Conservation (phyloP, 2,113 vertebrate genomes). For the Eretmochelys imbricata region DNA sequence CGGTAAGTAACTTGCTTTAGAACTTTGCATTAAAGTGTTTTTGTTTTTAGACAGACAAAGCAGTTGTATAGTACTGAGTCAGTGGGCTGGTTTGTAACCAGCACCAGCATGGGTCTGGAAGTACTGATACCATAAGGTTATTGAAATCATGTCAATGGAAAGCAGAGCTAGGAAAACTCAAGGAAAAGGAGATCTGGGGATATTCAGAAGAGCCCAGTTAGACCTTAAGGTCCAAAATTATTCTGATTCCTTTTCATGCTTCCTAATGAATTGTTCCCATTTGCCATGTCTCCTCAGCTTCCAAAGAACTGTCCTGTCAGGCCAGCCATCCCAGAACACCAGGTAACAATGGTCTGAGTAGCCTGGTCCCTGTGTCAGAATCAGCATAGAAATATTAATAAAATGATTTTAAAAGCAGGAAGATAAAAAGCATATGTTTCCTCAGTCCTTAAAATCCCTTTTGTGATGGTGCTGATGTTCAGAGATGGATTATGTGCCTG, state of each 20-base stretch:
- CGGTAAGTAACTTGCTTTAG: constrained; percentile 13
- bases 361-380: not conserved
- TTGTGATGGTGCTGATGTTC: not conserved
- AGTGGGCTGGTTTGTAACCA: not conserved
- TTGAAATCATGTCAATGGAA: fast-evolving
- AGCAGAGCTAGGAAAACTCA: not conserved
- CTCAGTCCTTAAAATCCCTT: not conserved
- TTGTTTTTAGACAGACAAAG: not conserved
- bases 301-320: too few species aligned
- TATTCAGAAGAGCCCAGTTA: not conserved
- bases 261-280: not conserved
- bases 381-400: not conserved
- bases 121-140: not conserved
- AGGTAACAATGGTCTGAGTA: not conserved
- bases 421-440: not conserved
- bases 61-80: not conserved
- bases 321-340: not conserved
- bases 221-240: fast-evolving
- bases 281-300: not conserved
- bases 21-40: not conserved
- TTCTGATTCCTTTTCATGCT: not conserved
- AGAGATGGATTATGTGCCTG: fast-evolving
- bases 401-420: not conserved
- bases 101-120: fast-evolving
- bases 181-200: not conserved